Conservation (phyloP, 2,888 invertebrate genomes). For the Meiosimyza platycephala region DNA sequence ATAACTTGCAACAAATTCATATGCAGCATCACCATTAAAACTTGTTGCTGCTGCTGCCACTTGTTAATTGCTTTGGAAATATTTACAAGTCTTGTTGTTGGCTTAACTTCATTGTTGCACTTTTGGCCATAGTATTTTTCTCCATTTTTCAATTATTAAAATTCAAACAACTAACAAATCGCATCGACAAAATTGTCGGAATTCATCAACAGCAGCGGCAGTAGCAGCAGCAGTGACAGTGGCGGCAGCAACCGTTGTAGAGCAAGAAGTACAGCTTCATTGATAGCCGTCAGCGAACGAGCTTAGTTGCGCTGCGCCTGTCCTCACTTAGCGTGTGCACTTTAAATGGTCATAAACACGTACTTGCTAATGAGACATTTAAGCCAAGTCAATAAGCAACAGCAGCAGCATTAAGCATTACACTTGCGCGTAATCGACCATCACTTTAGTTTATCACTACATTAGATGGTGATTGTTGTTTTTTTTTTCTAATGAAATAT, state of each 20-base stretch:
- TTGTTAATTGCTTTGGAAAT: too few relatives aligned
- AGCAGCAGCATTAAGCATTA: slow-evolving; percentile 43
- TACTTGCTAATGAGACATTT: slow-evolving; percentile 48
- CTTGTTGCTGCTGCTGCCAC: too few relatives aligned
- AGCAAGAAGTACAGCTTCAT: neutral
- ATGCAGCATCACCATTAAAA: too few relatives aligned
- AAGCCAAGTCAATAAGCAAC: slow-evolving; percentile 49
- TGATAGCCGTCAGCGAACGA: neutral
- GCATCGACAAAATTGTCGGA: neutral
- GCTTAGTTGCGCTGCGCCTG: neutral
- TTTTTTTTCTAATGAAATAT: too few relatives aligned
- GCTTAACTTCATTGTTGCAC: too few relatives aligned
- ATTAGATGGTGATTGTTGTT: too few relatives aligned
- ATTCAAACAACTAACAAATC: too few relatives aligned
- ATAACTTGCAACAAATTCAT: too few relatives aligned
- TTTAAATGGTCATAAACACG: slow-evolving; percentile 48
- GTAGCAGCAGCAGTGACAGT: neutral
- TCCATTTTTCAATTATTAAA: too few relatives aligned
- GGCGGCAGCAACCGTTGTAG: neutral
- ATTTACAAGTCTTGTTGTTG: too few relatives aligned
- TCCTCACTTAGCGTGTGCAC: neutral
- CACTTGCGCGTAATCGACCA: slow-evolving; percentile 39
- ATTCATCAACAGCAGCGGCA: neutral
- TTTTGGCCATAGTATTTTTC: too few relatives aligned
- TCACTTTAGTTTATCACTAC: too few relatives aligned